Percentiles rank a stretch among this genome's conserved stretches.
Conservation (phyloP, 2,113 vertebrate species). For the Hydrochoerus hydrochaeris region DNA sequence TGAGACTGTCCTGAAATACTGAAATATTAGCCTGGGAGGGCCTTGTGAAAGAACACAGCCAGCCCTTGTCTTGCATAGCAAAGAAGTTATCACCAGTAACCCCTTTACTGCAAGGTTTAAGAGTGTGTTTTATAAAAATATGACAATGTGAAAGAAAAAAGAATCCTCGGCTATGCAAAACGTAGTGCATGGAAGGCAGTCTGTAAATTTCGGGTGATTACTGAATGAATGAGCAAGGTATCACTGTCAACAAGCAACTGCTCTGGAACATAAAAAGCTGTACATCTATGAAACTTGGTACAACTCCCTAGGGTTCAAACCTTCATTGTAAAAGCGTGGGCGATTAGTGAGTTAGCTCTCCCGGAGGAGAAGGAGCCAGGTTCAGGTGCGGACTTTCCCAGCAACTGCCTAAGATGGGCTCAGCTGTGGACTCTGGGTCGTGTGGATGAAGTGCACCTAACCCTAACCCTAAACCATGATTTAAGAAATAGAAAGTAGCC, state of each 20-base stretch:
- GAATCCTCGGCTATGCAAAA: background rate
- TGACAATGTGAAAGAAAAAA: background rate
- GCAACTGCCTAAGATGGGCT: too few species aligned
- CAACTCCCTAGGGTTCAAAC: background rate
- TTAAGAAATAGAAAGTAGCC: background rate
- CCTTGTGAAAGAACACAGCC: conserved; percentile 64
- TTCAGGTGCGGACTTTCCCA: background rate
- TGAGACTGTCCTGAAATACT: conserved; percentile 70
- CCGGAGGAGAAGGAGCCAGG: background rate
- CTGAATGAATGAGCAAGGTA: background rate
- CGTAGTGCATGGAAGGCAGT: background rate
- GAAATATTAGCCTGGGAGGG: conserved; percentile 58
- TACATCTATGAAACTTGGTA: background rate
- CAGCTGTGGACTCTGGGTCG: background rate
- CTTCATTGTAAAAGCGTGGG: background rate
- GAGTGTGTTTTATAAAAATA: background rate
- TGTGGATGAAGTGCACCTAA: background rate
- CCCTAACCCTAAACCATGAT: background rate
- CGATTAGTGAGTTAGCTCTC: background rate
- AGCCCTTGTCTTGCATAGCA: conserved; percentile 57
- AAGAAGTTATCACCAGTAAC: background rate
- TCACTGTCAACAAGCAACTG: background rate
- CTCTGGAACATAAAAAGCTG: background rate
- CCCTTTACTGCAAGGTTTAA: background rate
- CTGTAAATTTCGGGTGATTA: background rate